A percentile compares a stretch with the other conserved stretches of the same genome.
Evolutionary conservation across 2,113 vertebrate genomes (phyloP).

Genomic region (Toxostoma redivivum): DNA sequence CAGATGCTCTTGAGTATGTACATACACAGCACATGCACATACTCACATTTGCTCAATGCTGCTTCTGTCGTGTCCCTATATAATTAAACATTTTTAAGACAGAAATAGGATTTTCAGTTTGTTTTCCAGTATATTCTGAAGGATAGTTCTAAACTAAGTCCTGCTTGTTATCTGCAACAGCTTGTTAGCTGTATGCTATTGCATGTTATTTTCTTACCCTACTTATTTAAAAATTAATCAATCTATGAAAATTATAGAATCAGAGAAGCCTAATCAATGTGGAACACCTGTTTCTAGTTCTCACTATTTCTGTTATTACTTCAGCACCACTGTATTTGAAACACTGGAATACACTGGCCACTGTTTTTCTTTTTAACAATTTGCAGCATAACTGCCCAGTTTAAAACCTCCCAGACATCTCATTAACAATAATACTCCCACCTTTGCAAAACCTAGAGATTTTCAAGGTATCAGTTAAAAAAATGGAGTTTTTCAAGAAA

Average conservation of each 20-base stretch:
- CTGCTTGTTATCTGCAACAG: neutral
- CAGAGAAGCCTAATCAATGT: neutral
- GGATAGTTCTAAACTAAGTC: neutral
- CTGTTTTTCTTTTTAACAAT: neutral
- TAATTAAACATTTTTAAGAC: neutral
- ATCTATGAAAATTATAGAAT: neutral
- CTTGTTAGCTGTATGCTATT: neutral
- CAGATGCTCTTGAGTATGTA: rapidly evolving
- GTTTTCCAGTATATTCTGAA: neutral
- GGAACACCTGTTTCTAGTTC: neutral
- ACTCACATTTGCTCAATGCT: neutral
- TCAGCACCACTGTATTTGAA: neutral
- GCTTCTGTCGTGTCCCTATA: neutral
- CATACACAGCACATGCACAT: neutral
- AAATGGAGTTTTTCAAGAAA: neutral
- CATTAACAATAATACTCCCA: neutral
- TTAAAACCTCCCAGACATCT: conserved; percentile 6
- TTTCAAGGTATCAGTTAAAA: neutral
- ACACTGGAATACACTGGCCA: neutral
- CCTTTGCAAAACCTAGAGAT: neutral
- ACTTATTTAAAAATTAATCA: neutral
- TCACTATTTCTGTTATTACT: neutral
- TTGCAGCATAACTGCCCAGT: neutral
- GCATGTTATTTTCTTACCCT: neutral
- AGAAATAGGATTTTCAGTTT: neutral